Percentiles rank a stretch among this genome's conserved stretches.
phyloP scores from a whole-genome alignment of 2,113 vertebrate genomes.

The Grallaria varia region DNA sequence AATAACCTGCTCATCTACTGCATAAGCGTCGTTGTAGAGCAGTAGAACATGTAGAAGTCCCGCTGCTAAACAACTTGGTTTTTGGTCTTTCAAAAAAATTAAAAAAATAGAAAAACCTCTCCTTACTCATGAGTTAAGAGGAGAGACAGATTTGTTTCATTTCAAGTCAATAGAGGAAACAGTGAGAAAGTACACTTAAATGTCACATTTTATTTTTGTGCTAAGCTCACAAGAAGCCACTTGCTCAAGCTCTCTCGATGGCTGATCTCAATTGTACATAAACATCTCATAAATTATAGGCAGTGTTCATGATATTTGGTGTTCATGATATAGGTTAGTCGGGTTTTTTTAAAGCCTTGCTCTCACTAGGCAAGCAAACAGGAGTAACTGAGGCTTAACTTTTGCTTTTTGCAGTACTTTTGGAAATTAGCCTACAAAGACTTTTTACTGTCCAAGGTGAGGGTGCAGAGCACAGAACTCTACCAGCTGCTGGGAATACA shows the following conservation, averaged over 20 bases:
- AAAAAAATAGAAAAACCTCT: slow-evolving; percentile 55
- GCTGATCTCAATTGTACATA: slow-evolving; percentile 51
- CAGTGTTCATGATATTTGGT: not conserved
- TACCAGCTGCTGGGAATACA: slow-evolving; percentile 46
- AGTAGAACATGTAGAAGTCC: slow-evolving; percentile 18
- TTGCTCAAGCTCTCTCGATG: slow-evolving; percentile 23
- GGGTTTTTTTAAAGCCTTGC: not conserved
- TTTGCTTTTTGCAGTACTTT: not conserved
- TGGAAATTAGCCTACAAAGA: not conserved
- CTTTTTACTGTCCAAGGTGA: not conserved
- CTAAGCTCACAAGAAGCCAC: slow-evolving; percentile 67
- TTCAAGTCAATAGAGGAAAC: slow-evolving; percentile 68
- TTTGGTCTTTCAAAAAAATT: slow-evolving; percentile 68
- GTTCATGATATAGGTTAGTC: not conserved
- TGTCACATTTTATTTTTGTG: slow-evolving; percentile 14
- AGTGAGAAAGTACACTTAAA: slow-evolving; percentile 64
- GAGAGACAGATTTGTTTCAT: slow-evolving; percentile 56
- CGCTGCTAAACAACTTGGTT: slow-evolving; percentile 59
- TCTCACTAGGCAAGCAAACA: slow-evolving; percentile 41
- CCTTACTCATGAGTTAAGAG: slow-evolving; percentile 27
- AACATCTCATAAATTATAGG: slow-evolving; percentile 37
- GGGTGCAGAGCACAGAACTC: slow-evolving; percentile 1
- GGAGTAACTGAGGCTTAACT: not conserved
- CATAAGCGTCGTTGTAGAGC: slow-evolving; percentile 57
- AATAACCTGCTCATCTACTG: slow-evolving; percentile 30